Evolutionary conservation across 2,888 invertebrate genomes (phyloP).

Genomic region (Mimas tiliae): DNA sequence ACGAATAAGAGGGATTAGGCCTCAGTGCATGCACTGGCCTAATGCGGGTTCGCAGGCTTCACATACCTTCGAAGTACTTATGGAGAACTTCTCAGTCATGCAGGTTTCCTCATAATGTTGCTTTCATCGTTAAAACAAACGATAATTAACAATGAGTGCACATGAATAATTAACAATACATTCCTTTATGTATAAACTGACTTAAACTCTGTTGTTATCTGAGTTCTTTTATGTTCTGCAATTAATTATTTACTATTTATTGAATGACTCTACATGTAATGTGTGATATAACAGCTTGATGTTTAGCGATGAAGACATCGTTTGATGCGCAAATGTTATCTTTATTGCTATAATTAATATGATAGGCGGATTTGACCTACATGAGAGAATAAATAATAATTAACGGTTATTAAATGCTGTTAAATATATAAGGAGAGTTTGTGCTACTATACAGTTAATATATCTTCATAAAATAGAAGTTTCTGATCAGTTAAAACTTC

Average conservation of each 20-base stretch:
- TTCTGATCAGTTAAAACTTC: not conserved
- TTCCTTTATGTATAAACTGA: not conserved
- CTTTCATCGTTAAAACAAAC: too few species aligned
- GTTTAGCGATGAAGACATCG: conserved; percentile 11
- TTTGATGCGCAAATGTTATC: conserved; percentile 11
- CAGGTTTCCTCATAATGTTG: too few species aligned
- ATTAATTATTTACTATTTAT: conserved; percentile 24
- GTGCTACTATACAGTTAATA: not conserved
- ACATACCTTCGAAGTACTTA: too few species aligned
- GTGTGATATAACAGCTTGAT: conserved; percentile 10
- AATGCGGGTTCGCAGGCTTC: too few species aligned
- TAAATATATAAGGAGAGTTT: not conserved
- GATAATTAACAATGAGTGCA: too few species aligned
- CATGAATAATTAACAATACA: too few species aligned
- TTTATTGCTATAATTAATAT: conserved; percentile 14
- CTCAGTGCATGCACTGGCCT: too few species aligned
- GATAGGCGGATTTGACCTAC: conserved; percentile 6
- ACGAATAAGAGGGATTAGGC: too few species aligned
- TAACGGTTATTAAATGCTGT: not conserved
- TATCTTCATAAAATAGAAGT: not conserved
- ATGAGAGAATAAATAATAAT: conserved; percentile 12
- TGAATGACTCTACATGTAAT: conserved; percentile 5
- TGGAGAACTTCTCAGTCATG: too few species aligned
- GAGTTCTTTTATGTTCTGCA: not conserved
- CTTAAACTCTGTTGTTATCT: not conserved